These are phyloP conservation scores for Halcyon badia DNA, from an alignment of 2,797 vertebrate genomes.

Conservation along the genomic window DNA sequence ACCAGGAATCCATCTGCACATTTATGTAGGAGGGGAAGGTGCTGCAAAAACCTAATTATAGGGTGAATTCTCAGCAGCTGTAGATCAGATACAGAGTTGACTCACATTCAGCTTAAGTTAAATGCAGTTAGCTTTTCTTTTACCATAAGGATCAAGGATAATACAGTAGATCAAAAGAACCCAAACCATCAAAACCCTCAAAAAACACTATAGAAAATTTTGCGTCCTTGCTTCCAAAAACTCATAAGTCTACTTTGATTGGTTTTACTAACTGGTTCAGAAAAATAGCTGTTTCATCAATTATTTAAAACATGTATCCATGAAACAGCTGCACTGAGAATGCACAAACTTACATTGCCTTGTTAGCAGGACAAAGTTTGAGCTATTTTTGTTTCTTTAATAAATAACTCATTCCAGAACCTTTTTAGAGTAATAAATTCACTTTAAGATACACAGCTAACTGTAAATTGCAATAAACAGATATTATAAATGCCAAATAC, in stretches of 20 bases:
- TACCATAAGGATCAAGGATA: not conserved
- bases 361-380: not conserved
- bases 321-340: not conserved
- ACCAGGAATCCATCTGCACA: not conserved
- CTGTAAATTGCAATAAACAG: not conserved
- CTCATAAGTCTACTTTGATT: not conserved
- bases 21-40: not conserved
- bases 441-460: not conserved
- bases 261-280: not conserved
- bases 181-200: accelerated
- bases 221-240: not conserved
- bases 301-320: not conserved
- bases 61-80: not conserved
- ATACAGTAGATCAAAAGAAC: not conserved
- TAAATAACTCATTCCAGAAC: not conserved
- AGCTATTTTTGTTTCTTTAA: not conserved
- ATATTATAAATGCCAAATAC: not conserved
- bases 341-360: not conserved
- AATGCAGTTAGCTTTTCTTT: not conserved
- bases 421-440: not conserved
- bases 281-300: not conserved
- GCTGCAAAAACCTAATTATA: not conserved
- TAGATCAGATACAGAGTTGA: not conserved
- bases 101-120: not conserved
- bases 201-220: not conserved